Evolutionary conservation across 2,113 vertebrate genomes (phyloP).

Genomic region (Notarius quadriscutis): DNA sequence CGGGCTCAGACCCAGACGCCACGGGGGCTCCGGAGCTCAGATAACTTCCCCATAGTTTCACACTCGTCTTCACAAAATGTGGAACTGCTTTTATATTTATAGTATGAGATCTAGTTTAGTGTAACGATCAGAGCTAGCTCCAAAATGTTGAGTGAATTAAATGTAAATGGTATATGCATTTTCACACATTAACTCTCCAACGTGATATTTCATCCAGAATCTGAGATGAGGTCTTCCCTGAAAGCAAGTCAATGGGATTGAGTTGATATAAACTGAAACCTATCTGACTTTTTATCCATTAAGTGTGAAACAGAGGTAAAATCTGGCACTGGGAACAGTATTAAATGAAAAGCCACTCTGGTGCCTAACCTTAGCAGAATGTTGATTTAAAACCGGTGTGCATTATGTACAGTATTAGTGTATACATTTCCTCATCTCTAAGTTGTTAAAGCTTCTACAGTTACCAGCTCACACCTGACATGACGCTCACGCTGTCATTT

Average conservation of each 20-base stretch:
- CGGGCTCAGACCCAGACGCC: background rate
- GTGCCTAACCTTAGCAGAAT: background rate
- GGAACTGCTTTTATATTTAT: background rate
- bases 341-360: background rate
- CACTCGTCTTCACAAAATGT: background rate
- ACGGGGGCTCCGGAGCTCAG: background rate
- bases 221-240: background rate
- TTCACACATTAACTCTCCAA: background rate
- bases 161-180: background rate
- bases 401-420: background rate
- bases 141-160: background rate
- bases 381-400: background rate
- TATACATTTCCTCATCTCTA: background rate
- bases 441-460: background rate
- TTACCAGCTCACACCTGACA: too few species aligned
- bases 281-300: background rate
- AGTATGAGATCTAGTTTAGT: background rate
- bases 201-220: background rate
- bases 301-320: background rate
- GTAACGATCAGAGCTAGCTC: background rate
- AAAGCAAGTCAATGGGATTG: background rate
- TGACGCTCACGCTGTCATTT: background rate
- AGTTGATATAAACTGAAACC: background rate
- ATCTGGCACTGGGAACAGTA: background rate
- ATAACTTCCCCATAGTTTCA: background rate